Base-by-base conservation (phyloP, 2,888 invertebrate species). In the Pyralis farinalis region DNA sequence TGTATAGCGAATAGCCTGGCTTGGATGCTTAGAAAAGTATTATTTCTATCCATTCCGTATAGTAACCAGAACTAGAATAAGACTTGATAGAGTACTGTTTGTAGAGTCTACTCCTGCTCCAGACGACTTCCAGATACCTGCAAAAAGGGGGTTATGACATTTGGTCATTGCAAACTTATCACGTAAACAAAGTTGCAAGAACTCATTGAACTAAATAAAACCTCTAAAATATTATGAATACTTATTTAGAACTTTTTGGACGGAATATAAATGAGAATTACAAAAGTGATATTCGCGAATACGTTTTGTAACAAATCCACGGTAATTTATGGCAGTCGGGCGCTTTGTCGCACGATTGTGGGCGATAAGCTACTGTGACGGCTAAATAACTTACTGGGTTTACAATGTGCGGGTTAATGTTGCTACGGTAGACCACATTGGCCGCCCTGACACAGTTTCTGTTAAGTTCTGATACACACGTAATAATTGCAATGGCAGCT, bases 401-500 rank as follows among this genome's bases (percentile, higher is more conserved):
- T n/a, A n/a, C n/a, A n/a, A n/a, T 32, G 38, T 32, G 32, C 32
- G 27, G 38, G 12, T 32, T 32, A 32, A 12, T 37, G 30, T 12
- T 12, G 12, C 25, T 25, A 32, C 25, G 25, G 25, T 7, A n/a
- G 5, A 8, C 12, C 32, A 7, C 32, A 6, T 9, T n/a, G 31
- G 12, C 32, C 39, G 42, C 56, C 63, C 46, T 80, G 81, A 76
- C 78, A 81, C 63, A 82, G 68, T 78, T 84, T 71, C 66, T 66
- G 63, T 65, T 69, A 16, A 4, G 16, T 16, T 65, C 75, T 75
- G 67, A 68, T 67, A 25, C 20, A 64, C 61, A 62, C 58, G 62
- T 63, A 65, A 69, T 75, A 72, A 77, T 76, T 76, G 77, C 71
- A 63, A 66, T 68, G 51, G 58, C 61, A 63, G 63, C 76, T 84